Base-by-base conservation (phyloP, 2,797 vertebrate species). In the Gambelia wislizenii region DNA sequence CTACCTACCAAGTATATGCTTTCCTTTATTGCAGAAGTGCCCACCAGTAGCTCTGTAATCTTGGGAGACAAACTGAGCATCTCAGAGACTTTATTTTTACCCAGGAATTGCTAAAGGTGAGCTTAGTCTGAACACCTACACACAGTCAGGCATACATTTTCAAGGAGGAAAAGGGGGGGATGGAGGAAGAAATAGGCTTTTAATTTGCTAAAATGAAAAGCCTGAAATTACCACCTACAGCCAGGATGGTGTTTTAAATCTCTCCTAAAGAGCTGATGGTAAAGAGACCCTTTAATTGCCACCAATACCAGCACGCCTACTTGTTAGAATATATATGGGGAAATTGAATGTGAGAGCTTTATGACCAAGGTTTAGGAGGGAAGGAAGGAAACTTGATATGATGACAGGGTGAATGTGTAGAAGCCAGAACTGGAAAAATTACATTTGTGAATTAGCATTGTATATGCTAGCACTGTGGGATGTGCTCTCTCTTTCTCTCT, bases 1-100 rank as follows among this genome's bases (percentile, higher is more conserved):
- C 6, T 3, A 76, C 69, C 59, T n/a, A 56, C 39, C 3, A 36
- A 67, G 0, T 86, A 13, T 89, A 67, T 90, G 90, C 88, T 80
- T 92, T 33, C 9, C 33, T 33, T 67, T 33, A 92, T 87, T 92
- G 36, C 91, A 61, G 70, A 74, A n/a, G 54, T 30, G 75, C 54
- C 76, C 64, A 85, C 42, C 83, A 61, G 74, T 91, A 93, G 76
- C 67, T 90, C 92, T 91, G 85, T 91, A 90, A 94, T 87, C 89
- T 94, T 93, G 88, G 91, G 92, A 91, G 91, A 93, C 92, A 92
- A 91, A 92, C 93, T 77, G 77, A 93, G 79, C 64, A 89, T 95
- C 95, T 95, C 90, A 92, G 91, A 94, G 91, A 94, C 93, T 95
- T 95, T 96, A 96, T 96, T 96, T 96, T 96, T 96, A 91, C 84